Base-by-base conservation (phyloP, 2,888 invertebrate genomes). In the Brachyopa scutellaris region DNA sequence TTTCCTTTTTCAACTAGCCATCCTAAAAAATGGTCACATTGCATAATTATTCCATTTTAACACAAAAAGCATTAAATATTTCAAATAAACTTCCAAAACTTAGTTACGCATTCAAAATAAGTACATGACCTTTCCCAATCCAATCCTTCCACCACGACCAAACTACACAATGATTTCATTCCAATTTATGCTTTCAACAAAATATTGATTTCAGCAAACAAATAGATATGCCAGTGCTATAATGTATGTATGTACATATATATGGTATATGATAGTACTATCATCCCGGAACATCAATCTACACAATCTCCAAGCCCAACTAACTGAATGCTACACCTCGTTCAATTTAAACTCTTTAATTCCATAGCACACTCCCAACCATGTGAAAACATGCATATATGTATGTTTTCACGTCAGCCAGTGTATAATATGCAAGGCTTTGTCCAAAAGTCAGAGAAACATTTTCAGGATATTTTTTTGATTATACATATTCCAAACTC, bases 391-490 rank as follows among this genome's bases (percentile, higher is more conserved):
- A 26, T n/a, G n/a, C n/a, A n/a, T n/a, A 11, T 8, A 40, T n/a
- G n/a, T n/a, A 7, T n/a, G 2, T 23, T 0, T 8, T 11, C 15
- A 26, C 7, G 2, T 9, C 9, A 21, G 5, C n/a, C 5, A n/a
- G 7, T 53, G 19, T n/a, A 19, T 33, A 2, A 1, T 13, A 38
- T 40, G 11, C 17, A 70, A n/a, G 61, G 33, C 31, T 57, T 42
- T 72, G 51, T 66, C 40, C 38, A 47, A 61, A 73, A 79, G 59
- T 62, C 67, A 74, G 42, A 19, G 53, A 40, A 59, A 17, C 53
- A 66, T 59, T 64, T 66, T 61, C 29, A 13, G 59, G 40, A 53
- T 69, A 36, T 66, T 74, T 73, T 26, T 66, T 38, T 66, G 51
- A 78, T 72, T 78, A 59, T n/a, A n/a, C n/a, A n/a, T 59, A 72